A percentile compares a stretch with the other conserved stretches of the same genome.
These are phyloP conservation scores for Plodia interpunctella DNA, from an alignment of 1,140 invertebrate genomes.

Conservation along the genomic window DNA sequence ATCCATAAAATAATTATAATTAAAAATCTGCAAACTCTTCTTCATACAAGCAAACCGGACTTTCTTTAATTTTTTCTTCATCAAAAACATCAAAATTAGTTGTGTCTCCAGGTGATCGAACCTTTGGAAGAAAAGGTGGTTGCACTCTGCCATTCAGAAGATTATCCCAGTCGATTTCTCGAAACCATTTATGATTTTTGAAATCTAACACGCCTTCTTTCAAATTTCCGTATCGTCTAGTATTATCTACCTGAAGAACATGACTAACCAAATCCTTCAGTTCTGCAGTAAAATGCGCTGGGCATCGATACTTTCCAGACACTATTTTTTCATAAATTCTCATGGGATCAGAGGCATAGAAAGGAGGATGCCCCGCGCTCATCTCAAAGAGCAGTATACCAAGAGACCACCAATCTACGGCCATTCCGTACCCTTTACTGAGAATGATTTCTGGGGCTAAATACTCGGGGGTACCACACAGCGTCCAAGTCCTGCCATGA, in stretches of 20 bases:
- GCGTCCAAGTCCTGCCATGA: constrained; percentile 93
- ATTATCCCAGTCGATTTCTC: constrained; percentile 88
- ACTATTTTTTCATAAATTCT: constrained; percentile 95
- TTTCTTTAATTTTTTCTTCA: constrained; percentile 58
- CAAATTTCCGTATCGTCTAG: constrained; percentile 92
- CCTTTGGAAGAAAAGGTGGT: constrained; percentile 87
- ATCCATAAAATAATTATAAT: constrained; percentile 13
- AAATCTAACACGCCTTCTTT: constrained; percentile 86
- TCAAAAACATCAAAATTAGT: constrained; percentile 88
- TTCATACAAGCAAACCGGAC: constrained; percentile 62
- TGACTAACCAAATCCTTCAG: constrained; percentile 92
- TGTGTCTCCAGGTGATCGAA: constrained; percentile 84
- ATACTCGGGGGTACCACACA: constrained; percentile 98
- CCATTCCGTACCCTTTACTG: constrained; percentile 95
- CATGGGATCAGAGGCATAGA: constrained; percentile 89
- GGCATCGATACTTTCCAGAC: constrained; percentile 83
- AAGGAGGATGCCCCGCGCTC: constrained; percentile 89
- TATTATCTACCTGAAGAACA: constrained; percentile 89
- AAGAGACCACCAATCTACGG: constrained; percentile 98
- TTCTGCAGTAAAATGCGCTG: constrained; percentile 82
- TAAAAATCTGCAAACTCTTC: constrained; percentile 73
- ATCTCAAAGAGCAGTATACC: constrained; percentile 92
- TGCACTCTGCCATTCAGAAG: constrained; percentile 88
- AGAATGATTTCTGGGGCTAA: constrained; percentile 96
- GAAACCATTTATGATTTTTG: constrained; percentile 85